phyloP scores from a whole-genome alignment of 1,140 invertebrate species.

The Drosophila triauraria region DNA sequence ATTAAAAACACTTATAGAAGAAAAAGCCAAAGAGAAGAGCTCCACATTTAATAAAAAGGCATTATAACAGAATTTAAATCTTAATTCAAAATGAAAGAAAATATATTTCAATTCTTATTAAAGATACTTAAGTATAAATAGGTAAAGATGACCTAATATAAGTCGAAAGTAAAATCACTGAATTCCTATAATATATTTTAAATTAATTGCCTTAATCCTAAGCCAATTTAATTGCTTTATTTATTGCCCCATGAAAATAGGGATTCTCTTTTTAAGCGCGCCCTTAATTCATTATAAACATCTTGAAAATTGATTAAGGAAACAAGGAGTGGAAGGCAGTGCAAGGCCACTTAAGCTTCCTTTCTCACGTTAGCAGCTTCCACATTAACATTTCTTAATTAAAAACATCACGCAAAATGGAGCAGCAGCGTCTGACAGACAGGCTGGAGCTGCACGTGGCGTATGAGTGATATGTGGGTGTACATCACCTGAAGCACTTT shows the following conservation, averaged over 20 bases:
- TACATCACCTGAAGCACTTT: slow-evolving; percentile 23
- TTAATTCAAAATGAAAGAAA: neutral
- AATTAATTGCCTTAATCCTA: no score
- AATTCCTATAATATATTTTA: neutral
- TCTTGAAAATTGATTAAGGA: neutral
- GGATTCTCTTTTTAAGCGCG: no score
- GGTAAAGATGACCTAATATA: neutral
- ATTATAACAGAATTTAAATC: neutral
- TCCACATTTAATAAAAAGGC: no score
- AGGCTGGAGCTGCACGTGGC: slow-evolving; percentile 52
- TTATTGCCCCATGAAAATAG: no score
- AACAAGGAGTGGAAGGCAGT: neutral
- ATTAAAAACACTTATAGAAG: no score
- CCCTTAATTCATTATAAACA: neutral
- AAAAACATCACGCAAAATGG: slow-evolving; percentile 50
- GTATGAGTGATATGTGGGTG: slow-evolving; percentile 72
- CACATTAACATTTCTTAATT: slow-evolving; percentile 79
- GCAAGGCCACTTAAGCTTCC: slow-evolving; percentile 41
- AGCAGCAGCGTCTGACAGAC: slow-evolving; percentile 24
- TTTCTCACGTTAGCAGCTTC: slow-evolving; percentile 13
- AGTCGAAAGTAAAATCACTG: no score
- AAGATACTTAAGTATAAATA: neutral
- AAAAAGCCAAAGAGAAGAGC: neutral
- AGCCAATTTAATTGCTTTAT: neutral
- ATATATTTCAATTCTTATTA: neutral